Evolutionary conservation across 2,797 vertebrate species (phyloP), one percentile per base, ranked within the genome.

Genomic region (Lepilemur septentrionalis): DNA sequence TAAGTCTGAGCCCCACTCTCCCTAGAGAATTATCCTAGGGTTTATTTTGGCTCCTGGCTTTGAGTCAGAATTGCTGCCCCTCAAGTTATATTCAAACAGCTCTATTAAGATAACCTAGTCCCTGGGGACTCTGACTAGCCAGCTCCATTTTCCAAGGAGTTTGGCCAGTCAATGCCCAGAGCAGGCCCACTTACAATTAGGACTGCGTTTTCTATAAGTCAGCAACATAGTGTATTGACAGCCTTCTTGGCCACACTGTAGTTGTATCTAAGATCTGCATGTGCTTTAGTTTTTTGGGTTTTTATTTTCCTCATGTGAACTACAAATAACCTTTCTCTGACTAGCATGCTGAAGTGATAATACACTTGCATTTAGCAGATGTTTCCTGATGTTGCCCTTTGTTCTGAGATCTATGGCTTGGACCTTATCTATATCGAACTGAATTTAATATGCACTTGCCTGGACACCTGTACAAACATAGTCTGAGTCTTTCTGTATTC

Each of bases 381-480:
- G n/a, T 86, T 97, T 96, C 2, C 85, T 84, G 46, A 78, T 73
- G 7, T 43, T 83, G 20, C 52, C 43, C 73, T 96, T 94, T 93
- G 9, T 79, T 97, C 15, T 63, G 65, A 95, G 85, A 75, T 94
- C 70, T 43, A 28, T 91, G 89, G 12, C 30, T 67, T 94, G 78
- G 87, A 63, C 63, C 59, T 96, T 96, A 94, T 72, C 88, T 85
- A 4, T 48, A n/a, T 3, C 87, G 96, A 94, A 72, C 65, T 96
- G 79, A 75, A 43, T 89, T 88, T 95, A 32, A 30, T 96, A 23
- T 32, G 84, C 95, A 0, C 95, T 97, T 91, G 25, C 57, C 84
- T 87, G 59, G 88, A 73, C 32, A 82, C 61, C 69, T 94, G 32
- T 46, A 48, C 43, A 95, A 38, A 92, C 25, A 35, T 70, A 43